A percentile compares a stretch with the other conserved stretches of the same genome.
Conservation (phyloP, 2,113 vertebrate genomes). For the Tragulus kanchil region DNA sequence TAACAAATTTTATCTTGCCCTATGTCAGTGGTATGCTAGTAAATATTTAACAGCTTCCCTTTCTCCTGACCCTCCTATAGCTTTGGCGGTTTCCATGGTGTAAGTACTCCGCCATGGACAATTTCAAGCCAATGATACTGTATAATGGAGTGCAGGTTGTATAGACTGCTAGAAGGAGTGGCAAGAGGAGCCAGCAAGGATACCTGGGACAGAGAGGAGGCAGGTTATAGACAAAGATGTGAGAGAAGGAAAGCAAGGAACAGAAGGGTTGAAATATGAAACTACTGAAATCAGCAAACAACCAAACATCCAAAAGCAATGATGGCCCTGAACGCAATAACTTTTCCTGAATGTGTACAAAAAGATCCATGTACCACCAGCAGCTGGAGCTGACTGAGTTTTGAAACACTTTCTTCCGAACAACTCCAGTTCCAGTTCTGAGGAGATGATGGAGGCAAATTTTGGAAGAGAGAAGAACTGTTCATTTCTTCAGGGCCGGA, state of each 20-base stretch:
- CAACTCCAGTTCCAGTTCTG: neutral
- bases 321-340: neutral
- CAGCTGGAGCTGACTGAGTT: slow-evolving; percentile 65
- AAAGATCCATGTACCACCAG: neutral
- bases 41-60: neutral
- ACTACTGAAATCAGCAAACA: neutral
- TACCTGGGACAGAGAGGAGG: neutral
- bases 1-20: neutral
- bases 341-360: neutral
- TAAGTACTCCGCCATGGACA: neutral
- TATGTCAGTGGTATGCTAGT: neutral
- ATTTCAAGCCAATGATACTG: slow-evolving; percentile 9
- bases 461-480: slow-evolving; percentile 65
- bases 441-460: slow-evolving; percentile 75
- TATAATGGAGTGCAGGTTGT: too few relatives aligned
- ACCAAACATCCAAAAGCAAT: neutral
- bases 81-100: neutral
- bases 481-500: slow-evolving; percentile 73
- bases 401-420: slow-evolving; percentile 67
- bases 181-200: neutral
- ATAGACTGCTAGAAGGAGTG: too few relatives aligned
- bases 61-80: rapidly evolving
- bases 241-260: neutral
- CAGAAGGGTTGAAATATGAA: neutral
- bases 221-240: neutral